A percentile compares a stretch with the other conserved stretches of the same genome.
phyloP scores from a whole-genome alignment of 1,140 invertebrate species.

The Macrotrachela quadricornifera region DNA sequence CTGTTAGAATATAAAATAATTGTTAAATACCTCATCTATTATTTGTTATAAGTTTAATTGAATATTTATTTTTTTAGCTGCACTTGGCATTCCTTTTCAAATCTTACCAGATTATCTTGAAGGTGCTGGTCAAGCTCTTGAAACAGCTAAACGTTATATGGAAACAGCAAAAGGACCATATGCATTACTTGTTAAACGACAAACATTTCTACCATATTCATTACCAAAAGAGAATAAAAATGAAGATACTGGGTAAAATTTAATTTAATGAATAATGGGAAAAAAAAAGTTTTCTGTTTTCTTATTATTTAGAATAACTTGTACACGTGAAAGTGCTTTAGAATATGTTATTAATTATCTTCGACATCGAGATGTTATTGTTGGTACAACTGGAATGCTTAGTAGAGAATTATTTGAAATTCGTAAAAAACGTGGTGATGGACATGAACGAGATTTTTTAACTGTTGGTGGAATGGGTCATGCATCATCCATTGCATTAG shows the following conservation, averaged over 20 bases:
- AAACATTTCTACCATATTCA: constrained; percentile 31
- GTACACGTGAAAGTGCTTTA: constrained; percentile 24
- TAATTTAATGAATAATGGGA: neutral
- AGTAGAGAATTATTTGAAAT: constrained; percentile 23
- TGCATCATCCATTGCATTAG: constrained; percentile 30
- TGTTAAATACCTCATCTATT: neutral
- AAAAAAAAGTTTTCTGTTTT: neutral
- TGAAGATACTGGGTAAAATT: no score
- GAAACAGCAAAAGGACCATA: constrained; percentile 26
- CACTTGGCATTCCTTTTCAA: constrained; percentile 31
- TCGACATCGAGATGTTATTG: constrained; percentile 22
- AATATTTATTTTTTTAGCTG: constrained; percentile 19
- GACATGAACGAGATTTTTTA: constrained; percentile 32
- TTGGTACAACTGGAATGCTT: constrained; percentile 33
- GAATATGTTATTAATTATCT: constrained; percentile 18
- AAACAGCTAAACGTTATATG: constrained; percentile 29
- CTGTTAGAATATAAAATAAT: no score
- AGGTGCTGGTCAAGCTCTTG: constrained; percentile 25
- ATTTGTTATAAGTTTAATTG: neutral
- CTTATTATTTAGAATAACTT: constrained; percentile 12
- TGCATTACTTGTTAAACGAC: constrained; percentile 29
- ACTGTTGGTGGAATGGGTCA: constrained; percentile 35
- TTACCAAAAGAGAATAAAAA: neutral
- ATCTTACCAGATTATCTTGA: constrained; percentile 30
- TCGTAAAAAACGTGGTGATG: constrained; percentile 21